phyloP scores from a whole-genome alignment of 2,888 invertebrate species.

The Ferrisia virgata region DNA sequence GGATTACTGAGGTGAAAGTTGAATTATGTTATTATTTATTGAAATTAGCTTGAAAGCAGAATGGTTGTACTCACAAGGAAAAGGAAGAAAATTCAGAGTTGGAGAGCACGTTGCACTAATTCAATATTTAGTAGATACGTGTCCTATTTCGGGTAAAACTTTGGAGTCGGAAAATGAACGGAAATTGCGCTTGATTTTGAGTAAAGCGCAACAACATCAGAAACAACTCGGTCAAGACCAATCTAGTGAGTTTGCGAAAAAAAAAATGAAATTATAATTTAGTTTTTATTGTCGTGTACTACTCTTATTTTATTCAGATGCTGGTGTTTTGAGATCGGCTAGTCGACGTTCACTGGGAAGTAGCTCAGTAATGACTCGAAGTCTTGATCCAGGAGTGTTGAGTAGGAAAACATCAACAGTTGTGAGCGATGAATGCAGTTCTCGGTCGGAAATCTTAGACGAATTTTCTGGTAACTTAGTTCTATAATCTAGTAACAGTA shows the following conservation, averaged over 20 bases:
- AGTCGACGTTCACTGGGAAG: slow-evolving; percentile 25
- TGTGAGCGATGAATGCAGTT: slow-evolving; percentile 22
- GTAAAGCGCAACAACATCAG: slow-evolving; percentile 88
- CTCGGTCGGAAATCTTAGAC: slow-evolving; percentile 33
- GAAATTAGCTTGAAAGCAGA: slow-evolving; percentile 77
- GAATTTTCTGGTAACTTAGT: slow-evolving; percentile 26
- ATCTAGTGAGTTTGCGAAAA: slow-evolving; percentile 44
- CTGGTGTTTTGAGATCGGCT: background rate
- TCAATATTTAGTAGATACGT: slow-evolving; percentile 78
- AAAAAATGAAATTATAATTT: too few species aligned
- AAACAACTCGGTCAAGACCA: slow-evolving; percentile 61
- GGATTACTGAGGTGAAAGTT: too few species aligned
- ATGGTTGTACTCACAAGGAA: slow-evolving; percentile 93
- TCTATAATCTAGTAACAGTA: background rate
- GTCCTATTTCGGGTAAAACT: slow-evolving; percentile 78
- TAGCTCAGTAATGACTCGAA: slow-evolving; percentile 59
- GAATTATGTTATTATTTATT: slow-evolving; percentile 46
- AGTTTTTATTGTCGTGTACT: background rate
- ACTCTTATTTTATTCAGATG: background rate
- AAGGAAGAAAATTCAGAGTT: slow-evolving; percentile 79
- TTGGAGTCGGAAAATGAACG: slow-evolving; percentile 82
- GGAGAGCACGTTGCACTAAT: slow-evolving; percentile 80
- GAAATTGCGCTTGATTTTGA: slow-evolving; percentile 78
- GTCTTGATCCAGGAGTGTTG: slow-evolving; percentile 61
- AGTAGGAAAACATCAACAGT: slow-evolving; percentile 48